Base-by-base conservation (phyloP, 2,113 vertebrate species). In the Egretta garzetta region DNA sequence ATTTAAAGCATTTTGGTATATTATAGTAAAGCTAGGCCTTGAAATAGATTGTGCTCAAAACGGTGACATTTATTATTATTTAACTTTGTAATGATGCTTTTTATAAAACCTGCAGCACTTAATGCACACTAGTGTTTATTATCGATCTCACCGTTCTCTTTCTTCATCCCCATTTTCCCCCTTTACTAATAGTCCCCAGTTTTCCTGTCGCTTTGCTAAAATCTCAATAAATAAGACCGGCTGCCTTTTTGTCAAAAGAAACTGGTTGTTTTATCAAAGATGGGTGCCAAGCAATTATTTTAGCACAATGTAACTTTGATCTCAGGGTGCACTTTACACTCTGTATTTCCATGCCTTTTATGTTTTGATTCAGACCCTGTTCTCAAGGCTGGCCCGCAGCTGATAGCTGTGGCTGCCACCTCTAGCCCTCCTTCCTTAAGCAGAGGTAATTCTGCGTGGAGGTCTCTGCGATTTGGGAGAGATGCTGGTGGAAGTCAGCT, bases 171-270 rank as follows among this genome's bases (percentile, higher is more conserved):
- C 8, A 1, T 72, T 74, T 77, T 12, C 66, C 67, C 53, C 50
- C 62, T 62, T 60, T 79, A 50, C 76, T 84, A 43, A 72, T 1
- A 81, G 45, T 39, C 30, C 74, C 73, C 37, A 33, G 37, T 43
- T 95, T 93, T 93, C 73, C 49, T 83, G 41, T 52, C 2, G 2
- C 77, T 87, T 72, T 56, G 82, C 84, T 96, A 60, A 91, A 94
- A 94, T 91, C 73, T 62, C 70, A 43, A 2, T 89, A 93, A 93
- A 82, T 72, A 80, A 93, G 60, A 32, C 10, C 0, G 0, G 43
- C 52, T 19, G 28, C 52, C 47, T 71, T 76, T 86, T n/a, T 71
- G 52, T 71, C 86, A 67, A 18, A 59, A 90, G 70, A 59, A 68
- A 26, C 4, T 2, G 1, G n/a, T 68, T 84, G 22, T 66, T 93